Evolutionary conservation across 1,140 invertebrate genomes (phyloP), one percentile per base, ranked within the genome.

Genomic region (Drosophila mayri): DNA sequence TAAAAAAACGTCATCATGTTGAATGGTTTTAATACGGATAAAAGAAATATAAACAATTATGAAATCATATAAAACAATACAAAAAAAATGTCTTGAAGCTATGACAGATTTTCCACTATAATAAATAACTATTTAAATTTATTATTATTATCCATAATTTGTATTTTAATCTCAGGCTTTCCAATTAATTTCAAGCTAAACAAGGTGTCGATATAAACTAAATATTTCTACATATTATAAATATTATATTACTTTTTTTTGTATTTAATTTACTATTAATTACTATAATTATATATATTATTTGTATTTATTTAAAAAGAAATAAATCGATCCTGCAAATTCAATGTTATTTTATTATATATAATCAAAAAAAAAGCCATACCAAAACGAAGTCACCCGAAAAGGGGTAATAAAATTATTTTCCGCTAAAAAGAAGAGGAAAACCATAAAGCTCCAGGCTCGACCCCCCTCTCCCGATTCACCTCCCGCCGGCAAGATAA

Each of bases 391-490:
- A 77, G 47, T 40, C 66, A 67, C 37, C 22, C 46, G 41, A 71
- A 70, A 81, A 78, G 79, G 61, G 63, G 50, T 79, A 81, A 84
- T 81, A 84, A 90, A 90, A 90, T 87, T 60, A 87, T 77, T 73
- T 80, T 76, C 55, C 58, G 49, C 59, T 58, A 62, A 79, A 49
- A 60, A 74, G 71, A 71, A 78, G 75, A 76, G 65, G 60, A 64
- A 37, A 14, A 22, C 11, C 11, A 52, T 35, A 63, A 55, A 70
- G 38, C 47, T 54, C n/a, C 16, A 16, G 41, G 16, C 46, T 14
- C 0, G 0, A 30, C 3, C 18, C 7, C 14, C 6, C 46, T 10
- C 38, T 18, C 37, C 44, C 32, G 47, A 28, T 57, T 28, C 35
- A 32, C 14, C 14, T 14, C 18, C 40, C 30, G 20, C 18, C 14